Conservation (phyloP, 2,888 invertebrate genomes). For the Elmis aenea region DNA sequence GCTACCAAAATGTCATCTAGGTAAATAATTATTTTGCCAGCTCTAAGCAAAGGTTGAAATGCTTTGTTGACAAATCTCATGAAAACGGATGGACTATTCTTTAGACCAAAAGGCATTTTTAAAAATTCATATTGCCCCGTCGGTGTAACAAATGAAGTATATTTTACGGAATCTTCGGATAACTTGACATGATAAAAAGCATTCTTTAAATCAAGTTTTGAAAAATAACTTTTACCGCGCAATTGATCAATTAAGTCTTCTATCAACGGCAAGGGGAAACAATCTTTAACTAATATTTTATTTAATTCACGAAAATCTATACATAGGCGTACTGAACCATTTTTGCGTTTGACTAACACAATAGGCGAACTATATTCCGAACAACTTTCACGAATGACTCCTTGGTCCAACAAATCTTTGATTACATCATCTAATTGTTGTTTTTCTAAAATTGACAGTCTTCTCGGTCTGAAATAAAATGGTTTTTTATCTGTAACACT, state of each 20-base stretch:
- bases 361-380: constrained; percentile 6
- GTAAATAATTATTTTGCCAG: too few relatives aligned
- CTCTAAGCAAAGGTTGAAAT: too few relatives aligned
- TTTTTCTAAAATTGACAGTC: too few relatives aligned
- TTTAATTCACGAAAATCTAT: constrained; percentile 1
- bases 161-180: too few relatives aligned
- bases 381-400: constrained; percentile 5
- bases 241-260: constrained; percentile 15
- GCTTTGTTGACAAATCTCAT: too few relatives aligned
- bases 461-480: too few relatives aligned
- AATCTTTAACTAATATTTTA: constrained; percentile 13
- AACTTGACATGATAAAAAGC: constrained; percentile 12
- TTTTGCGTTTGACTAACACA: constrained; percentile 5
- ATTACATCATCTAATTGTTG: too few relatives aligned
- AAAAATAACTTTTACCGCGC: constrained; percentile 7
- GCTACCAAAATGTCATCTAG: too few relatives aligned
- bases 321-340: not conserved
- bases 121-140: constrained; percentile 1
- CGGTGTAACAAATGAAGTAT: not conserved
- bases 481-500: too few relatives aligned
- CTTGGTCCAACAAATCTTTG: constrained; percentile 14
- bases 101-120: too few relatives aligned
- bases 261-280: constrained; percentile 19
- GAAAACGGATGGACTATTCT: too few relatives aligned
- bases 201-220: constrained; percentile 8